Base-by-base conservation (phyloP, 2,113 vertebrate species). In the Mionectes macconnelli region DNA sequence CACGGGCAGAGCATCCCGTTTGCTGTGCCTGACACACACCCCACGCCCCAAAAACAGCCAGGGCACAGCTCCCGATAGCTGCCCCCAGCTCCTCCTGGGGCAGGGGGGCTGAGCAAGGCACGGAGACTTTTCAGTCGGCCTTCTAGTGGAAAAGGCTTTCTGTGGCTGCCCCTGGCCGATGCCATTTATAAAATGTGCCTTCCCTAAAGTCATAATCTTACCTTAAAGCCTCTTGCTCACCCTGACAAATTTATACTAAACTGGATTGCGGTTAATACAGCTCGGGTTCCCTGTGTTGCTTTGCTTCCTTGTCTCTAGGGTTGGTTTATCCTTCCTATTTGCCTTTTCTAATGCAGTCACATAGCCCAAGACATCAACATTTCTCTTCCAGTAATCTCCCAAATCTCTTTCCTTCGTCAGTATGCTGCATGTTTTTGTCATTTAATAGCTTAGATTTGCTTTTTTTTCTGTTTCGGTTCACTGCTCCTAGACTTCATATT, bases 141-240 rank as follows among this genome's bases (percentile, higher is more conserved):
- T 3, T 70, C 21, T 31, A 33, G 19, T 9, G 3, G 10, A 44
- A 69, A 86, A 84, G 22, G 9, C 4, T 87, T 90, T 78, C 56
- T 52, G 44, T 66, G 55, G 19, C 45, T 84, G 68, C 14, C 47
- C 12, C 63, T 63, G 30, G 47, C 68, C 73, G 49, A 40, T 50
- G 53, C 68, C 92, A 72, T 89, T 93, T 84, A 73, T 78, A 63
- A 84, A 92, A 81, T 44, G 56, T 19, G 25, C 37, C 62, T 92
- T 93, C 47, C 83, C 57, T 87, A n/a, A 94, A 92, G 60, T 93
- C n/a, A 66, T 90, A 96, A 93, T 94, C 93, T 96, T 90, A 84
- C 73, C 83, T 94, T 93, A 96, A 92, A 93, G 77, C 73, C 80
- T 90, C 94, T 84, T 96, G 56, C 12, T 94, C 56, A 90, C 52